These are phyloP conservation scores for Idaea biselata DNA, from an alignment of 2,888 invertebrate genomes.

Conservation along the genomic window DNA sequence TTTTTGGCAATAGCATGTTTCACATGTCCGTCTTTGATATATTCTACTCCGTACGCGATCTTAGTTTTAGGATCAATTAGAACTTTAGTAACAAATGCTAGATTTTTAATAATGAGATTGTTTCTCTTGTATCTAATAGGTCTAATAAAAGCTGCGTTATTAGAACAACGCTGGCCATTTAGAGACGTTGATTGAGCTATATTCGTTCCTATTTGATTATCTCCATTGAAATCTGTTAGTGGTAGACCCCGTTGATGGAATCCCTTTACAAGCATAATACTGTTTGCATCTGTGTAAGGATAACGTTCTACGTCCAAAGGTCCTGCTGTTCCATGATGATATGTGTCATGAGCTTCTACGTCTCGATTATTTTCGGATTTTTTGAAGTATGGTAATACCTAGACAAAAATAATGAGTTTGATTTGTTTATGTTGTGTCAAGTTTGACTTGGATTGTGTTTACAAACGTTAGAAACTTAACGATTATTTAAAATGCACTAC, in stretches of 20 bases:
- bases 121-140: conserved; percentile 79
- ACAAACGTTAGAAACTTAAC: no score
- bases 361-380: conserved; percentile 83
- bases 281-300: conserved; percentile 81
- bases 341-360: conserved; percentile 62
- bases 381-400: conserved; percentile 84
- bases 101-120: conserved; percentile 72
- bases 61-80: conserved; percentile 70
- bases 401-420: conserved; percentile 7
- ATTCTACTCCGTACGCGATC: conserved; percentile 53
- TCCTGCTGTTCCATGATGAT: conserved; percentile 81
- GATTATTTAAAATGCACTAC: no score
- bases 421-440: no score
- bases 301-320: conserved; percentile 81
- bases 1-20: conserved; percentile 50
- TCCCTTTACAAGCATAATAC: conserved; percentile 75
- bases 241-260: conserved; percentile 81
- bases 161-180: conserved; percentile 80
- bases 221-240: conserved; percentile 77
- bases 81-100: conserved; percentile 77
- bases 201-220: conserved; percentile 77
- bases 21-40: conserved; percentile 34
- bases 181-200: conserved; percentile 77
- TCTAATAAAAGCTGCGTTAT: conserved; percentile 83
- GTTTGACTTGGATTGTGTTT: no score